Base-by-base conservation (phyloP, 2,797 vertebrate genomes). In the Gadopsis bispinosus region DNA sequence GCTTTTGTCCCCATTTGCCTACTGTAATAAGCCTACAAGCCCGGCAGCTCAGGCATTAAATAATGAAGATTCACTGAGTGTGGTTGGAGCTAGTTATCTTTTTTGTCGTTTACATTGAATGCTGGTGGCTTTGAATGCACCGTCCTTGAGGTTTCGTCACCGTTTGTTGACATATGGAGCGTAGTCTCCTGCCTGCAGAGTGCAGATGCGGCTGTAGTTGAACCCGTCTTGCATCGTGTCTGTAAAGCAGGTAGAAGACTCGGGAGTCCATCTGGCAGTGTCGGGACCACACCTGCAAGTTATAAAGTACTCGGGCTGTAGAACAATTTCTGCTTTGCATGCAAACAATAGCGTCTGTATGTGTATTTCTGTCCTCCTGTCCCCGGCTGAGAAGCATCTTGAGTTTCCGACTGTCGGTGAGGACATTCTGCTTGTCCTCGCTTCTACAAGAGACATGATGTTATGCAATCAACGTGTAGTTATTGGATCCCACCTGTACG, bases 11-110 rank as follows among this genome's bases (percentile, higher is more conserved):
- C 87, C 79, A 86, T 91, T 92, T 90, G 88, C 86, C 83, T 66
- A 81, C 80, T 87, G 86, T 91, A 93, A 93, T 92, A 87, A 89
- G 89, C 90, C 84, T 85, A 82, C 88, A 91, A 92, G 83, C 86
- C 80, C 69, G 10, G 79, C 74, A 84, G 83, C 83, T 86, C 75
- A 80, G 58, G 26, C 88, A 51, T 88, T 77, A 83, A 75, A 90
- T 91, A 89, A 91, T 91, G 74, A 88, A 91, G 79, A 85, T 88
- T 86, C 80, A 80, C 77, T 10, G 67, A 74, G 64, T 79, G 81
- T 68, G 78, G 62, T 73, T 50, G n/a, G 64, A 77, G 75, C 73
- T 75, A 77, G 82, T 87, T 87, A 79, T 76, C 75, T 72, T 83
- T 83, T 26, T 82, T 71, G 67, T 62, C 54, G 20, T 75, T 83